Percentiles rank a stretch among this genome's conserved stretches.
Conservation (phyloP, 1,140 invertebrate genomes). For the Zaprionus vittiger region DNA sequence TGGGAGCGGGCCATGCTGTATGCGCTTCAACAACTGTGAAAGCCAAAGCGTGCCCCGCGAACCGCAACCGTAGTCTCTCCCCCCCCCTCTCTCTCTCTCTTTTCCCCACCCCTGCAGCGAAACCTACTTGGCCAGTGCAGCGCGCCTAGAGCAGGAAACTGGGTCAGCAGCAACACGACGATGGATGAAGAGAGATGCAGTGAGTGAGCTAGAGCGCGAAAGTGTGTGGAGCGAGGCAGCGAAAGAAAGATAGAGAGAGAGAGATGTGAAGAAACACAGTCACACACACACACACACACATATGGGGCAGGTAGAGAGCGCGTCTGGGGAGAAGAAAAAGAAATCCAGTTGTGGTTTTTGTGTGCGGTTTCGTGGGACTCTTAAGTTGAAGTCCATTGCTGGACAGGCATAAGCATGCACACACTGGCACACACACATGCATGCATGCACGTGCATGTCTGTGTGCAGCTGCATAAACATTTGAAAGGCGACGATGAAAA, state of each 20-base stretch:
- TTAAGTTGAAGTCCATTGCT: slow-evolving; percentile 29
- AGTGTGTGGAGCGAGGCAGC: slow-evolving; percentile 38
- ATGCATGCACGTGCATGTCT: slow-evolving; percentile 11
- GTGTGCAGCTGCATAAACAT: slow-evolving; percentile 36
- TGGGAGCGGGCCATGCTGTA: not conserved
- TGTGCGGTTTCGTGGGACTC: slow-evolving; percentile 40
- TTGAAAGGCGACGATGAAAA: slow-evolving; percentile 29
- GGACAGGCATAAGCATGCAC: not conserved
- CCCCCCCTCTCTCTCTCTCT: too few relatives aligned
- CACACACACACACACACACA: not conserved
- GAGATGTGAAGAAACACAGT: slow-evolving; percentile 26
- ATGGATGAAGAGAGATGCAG: slow-evolving; percentile 1
- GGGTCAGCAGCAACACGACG: slow-evolving; percentile 53
- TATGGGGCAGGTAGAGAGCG: slow-evolving; percentile 30
- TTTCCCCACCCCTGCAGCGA: not conserved
- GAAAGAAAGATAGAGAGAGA: slow-evolving; percentile 4
- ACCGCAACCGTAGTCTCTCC: slow-evolving; percentile 10
- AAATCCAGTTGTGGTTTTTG: slow-evolving; percentile 72
- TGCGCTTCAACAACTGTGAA: slow-evolving; percentile 26
- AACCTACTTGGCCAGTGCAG: slow-evolving; percentile 45
- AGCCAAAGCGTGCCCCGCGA: slow-evolving; percentile 34
- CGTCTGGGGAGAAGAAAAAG: slow-evolving; percentile 38
- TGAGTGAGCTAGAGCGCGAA: slow-evolving; percentile 44
- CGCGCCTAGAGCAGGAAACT: slow-evolving; percentile 57
- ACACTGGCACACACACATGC: not conserved